Conservation (phyloP, 2,113 vertebrate genomes). For the Engystomops pustulosus region DNA sequence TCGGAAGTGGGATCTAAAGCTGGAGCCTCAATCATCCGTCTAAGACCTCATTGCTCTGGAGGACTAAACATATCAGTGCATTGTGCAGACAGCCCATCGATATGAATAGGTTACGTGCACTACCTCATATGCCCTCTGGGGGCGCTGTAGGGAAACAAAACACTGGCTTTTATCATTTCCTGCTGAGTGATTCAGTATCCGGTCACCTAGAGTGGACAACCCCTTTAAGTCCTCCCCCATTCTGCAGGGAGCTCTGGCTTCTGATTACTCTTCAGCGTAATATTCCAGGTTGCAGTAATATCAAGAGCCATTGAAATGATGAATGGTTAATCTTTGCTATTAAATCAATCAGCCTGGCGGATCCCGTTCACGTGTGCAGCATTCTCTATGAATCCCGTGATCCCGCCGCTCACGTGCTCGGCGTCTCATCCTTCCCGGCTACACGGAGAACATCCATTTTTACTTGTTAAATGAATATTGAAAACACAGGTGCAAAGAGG, state of each 20-base stretch:
- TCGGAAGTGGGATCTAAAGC: too few relatives aligned
- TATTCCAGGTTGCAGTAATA: slow-evolving; percentile 20
- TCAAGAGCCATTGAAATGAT: slow-evolving; percentile 36
- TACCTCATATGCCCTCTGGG: too few relatives aligned
- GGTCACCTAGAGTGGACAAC: background rate
- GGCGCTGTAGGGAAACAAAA: too few relatives aligned
- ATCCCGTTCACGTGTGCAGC: background rate
- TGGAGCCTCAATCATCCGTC: too few relatives aligned
- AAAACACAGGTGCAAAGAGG: slow-evolving; percentile 39
- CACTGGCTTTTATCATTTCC: too few relatives aligned
- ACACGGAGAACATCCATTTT: background rate
- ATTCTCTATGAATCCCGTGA: background rate
- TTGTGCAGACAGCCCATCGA: too few relatives aligned
- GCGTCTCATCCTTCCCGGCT: background rate
- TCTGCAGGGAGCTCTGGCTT: background rate
- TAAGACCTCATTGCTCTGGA: too few relatives aligned
- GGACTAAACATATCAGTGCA: too few relatives aligned
- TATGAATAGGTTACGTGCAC: too few relatives aligned
- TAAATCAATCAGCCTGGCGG: slow-evolving; percentile 33
- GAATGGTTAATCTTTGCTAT: slow-evolving; percentile 34
- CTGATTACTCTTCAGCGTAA: background rate
- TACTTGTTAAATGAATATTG: slow-evolving; percentile 52
- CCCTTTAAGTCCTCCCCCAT: background rate
- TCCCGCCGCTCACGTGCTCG: background rate
- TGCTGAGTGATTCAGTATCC: too few relatives aligned